Base-by-base conservation (phyloP, 1,140 invertebrate species). In the Drosophila willistoni region DNA sequence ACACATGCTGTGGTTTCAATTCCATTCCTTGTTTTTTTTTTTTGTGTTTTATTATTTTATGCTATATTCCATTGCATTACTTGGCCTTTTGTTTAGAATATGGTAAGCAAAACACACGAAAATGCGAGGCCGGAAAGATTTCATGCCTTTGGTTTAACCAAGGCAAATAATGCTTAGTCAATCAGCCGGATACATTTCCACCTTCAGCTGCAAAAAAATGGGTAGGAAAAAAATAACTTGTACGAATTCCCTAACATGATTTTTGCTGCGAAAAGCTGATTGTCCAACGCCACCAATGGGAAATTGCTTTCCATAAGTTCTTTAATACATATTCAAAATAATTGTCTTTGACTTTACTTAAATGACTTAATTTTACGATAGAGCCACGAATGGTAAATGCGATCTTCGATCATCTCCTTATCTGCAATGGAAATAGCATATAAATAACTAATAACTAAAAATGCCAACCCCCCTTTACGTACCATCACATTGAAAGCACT, bases 401-500 rank as follows among this genome's bases (percentile, higher is more conserved):
- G 73, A 51, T 91, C 85, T 39, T 90, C 91, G 29, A 71, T 64
- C 25, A 81, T 17, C 39, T 90, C 90, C 54, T 91, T 91, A 13
- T 91, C 90, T 91, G 54, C 5, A 75, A 72, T 69, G 5, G 9
- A 59, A 64, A 41, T 55, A 19, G 17, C 6, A 39, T 47, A 54
- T 19, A 19, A 51, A 17, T 41, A 13, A 29, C 6, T 5, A 29
- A 1, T 7, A 7, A 7, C 29, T 29, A 29, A 7, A 1, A 9
- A 44, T 1, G 13, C 5, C n/a, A n/a, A n/a, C 39, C 2, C 19
- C 19, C 19, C 19, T 22, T 5, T 39, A 65, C 73, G 60, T 14
- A 91, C 90, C 90, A 59, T 91, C 90, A 5, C 62, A 61, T 51
- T 91, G 75, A 54, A 86, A 90, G 59, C 81, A 79, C 34, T 91